Evolutionary conservation across 2,113 vertebrate genomes (phyloP).

Genomic region (Microcebus murinus): DNA sequence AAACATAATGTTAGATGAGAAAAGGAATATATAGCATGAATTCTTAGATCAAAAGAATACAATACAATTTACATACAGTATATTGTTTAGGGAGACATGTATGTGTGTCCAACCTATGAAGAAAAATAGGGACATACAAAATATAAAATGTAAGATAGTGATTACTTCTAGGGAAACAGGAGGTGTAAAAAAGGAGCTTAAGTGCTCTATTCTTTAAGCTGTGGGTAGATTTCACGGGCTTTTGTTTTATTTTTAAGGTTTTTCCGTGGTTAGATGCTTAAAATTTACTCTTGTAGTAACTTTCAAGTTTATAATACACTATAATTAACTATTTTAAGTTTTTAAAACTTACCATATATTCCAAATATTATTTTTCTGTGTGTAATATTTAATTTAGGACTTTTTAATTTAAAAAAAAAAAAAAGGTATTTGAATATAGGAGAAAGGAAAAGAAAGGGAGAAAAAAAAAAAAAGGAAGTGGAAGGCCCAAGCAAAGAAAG

Average conservation of each 20-base stretch:
- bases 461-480: constrained; percentile 25
- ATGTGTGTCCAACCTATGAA: not conserved
- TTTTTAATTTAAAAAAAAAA: not conserved
- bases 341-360: not conserved
- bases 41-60: not conserved
- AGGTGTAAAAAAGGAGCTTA: not conserved
- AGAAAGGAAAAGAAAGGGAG: not conserved
- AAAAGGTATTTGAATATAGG: not conserved
- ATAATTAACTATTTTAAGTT: not conserved
- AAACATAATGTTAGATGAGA: not conserved
- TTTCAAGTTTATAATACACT: not conserved
- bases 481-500: not conserved
- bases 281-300: not conserved
- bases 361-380: not conserved
- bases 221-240: not conserved
- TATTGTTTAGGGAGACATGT: not conserved
- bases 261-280: not conserved
- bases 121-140: not conserved
- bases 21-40: not conserved
- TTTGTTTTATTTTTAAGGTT: not conserved
- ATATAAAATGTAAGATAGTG: not conserved
- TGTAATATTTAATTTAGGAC: not conserved
- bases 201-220: not conserved
- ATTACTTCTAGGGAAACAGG: not conserved
- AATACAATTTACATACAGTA: not conserved